Conservation (phyloP, 2,113 vertebrate genomes). For the Cheirogaleus medius region DNA sequence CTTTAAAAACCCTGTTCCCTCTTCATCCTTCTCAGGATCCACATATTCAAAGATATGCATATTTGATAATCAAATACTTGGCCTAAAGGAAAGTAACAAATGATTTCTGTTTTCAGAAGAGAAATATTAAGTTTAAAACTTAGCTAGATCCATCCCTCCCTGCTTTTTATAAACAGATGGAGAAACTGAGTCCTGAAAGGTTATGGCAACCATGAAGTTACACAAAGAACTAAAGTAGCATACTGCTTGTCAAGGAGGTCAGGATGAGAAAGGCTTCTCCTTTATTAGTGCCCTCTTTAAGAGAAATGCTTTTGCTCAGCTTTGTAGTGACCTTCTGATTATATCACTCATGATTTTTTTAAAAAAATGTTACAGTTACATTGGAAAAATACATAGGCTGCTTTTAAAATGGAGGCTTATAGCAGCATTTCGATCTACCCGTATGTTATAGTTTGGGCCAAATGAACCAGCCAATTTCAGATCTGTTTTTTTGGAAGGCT, state of each 20-base stretch:
- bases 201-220: conserved; percentile 18
- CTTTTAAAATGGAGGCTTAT: conserved; percentile 13
- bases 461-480: conserved; percentile 46
- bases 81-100: neutral
- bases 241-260: neutral
- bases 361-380: neutral
- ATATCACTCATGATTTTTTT: neutral
- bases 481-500: neutral
- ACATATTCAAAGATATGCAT: neutral
- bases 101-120: conserved; percentile 37
- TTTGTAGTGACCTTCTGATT: conserved; percentile 22
- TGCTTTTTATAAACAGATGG: conserved; percentile 34
- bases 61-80: neutral
- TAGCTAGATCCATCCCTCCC: neutral
- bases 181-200: conserved; percentile 52
- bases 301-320: neutral
- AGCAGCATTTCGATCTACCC: conserved; percentile 33
- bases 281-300: neutral
- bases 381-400: conserved; percentile 19
- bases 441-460: neutral
- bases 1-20: neutral
- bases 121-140: neutral
- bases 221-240: neutral
- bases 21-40: neutral
- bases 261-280: neutral